These are phyloP conservation scores for Drosophila robusta DNA, from an alignment of 2,888 invertebrate species.

Conservation along the genomic window DNA sequence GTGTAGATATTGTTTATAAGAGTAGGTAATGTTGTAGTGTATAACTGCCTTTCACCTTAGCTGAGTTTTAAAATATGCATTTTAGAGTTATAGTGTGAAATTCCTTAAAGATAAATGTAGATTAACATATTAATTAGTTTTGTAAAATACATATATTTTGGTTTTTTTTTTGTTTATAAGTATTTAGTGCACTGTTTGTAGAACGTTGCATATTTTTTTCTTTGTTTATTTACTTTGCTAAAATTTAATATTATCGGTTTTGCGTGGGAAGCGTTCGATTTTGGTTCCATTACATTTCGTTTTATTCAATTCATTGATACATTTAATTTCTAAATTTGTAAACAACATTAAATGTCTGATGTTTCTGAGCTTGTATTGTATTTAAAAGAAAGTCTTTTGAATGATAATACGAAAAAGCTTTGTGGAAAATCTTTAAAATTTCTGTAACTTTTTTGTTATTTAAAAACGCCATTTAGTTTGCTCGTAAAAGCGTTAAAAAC, in stretches of 20 bases:
- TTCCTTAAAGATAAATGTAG: conserved; percentile 41
- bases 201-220: conserved; percentile 22
- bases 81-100: conserved; percentile 33
- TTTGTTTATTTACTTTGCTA: conserved; percentile 52
- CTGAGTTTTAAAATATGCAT: conserved; percentile 45
- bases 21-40: conserved; percentile 31
- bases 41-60: conserved; percentile 45
- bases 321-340: conserved; percentile 42
- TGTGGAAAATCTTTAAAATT: conserved; percentile 60
- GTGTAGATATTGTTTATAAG: conserved; percentile 44
- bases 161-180: conserved; percentile 30
- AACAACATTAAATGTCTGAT: conserved; percentile 22
- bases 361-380: conserved; percentile 13
- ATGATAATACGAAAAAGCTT: conserved; percentile 58
- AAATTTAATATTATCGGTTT: conserved; percentile 81
- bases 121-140: conserved; percentile 40
- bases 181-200: conserved; percentile 29
- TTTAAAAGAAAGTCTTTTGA: conserved; percentile 31
- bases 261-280: conserved; percentile 84
- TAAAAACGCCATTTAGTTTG: conserved; percentile 64
- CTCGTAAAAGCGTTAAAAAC: conserved; percentile 79
- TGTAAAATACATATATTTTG: conserved; percentile 42
- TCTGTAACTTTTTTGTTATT: conserved; percentile 48
- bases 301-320: conserved; percentile 56
- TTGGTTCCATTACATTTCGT: conserved; percentile 83